Base-by-base conservation (phyloP, 2,888 invertebrate genomes). In the Aphrophora alni region DNA sequence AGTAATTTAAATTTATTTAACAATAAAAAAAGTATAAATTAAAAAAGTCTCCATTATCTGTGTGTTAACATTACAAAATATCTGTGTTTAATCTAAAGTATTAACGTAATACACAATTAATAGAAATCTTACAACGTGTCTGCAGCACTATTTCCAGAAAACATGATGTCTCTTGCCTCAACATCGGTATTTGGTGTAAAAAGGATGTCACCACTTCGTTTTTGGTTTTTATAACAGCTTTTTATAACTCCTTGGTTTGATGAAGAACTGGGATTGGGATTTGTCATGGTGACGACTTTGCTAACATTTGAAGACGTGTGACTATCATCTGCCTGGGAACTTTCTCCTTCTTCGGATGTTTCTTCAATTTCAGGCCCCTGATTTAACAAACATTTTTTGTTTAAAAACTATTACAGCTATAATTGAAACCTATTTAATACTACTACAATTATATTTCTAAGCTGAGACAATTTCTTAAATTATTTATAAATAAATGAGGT, bases 321-420 rank as follows among this genome's bases (percentile, higher is more conserved):
- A 14, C 51, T 73, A 59, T 85, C 85, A 51, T 84, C 84, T 51
- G 83, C 80, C 69, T 84, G 84, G 1, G 84, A 83, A 71, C 84
- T 83, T 76, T 86, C 86, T 5, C 85, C 85, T 69, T 86, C 86
- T 70, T 86, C 86, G 0, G 85, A 85, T 75, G 84, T 83, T 51
- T 86, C 86, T 69, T 86, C 86, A 17, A 84, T 82, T 80, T 86
- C 86, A 8, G 85, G 85, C 77, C 86, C 86, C 85, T 86, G 80
- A 14, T 33, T 27, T 17, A 38, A 25, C 17, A 21, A 72, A 72
- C 25, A 25, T 24, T 28, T 5, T n/a, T 38, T 74, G 1, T 3
- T 3, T 25, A 76, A 17, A 38, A 72, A 69, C 38, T 25, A 51
- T 33, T 33, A 33, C n/a, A n/a, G n/a, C n/a, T n/a, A n/a, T n/a